Evolutionary conservation across 2,113 vertebrate species (phyloP).

Genomic region (Salvelinus namaycush): DNA sequence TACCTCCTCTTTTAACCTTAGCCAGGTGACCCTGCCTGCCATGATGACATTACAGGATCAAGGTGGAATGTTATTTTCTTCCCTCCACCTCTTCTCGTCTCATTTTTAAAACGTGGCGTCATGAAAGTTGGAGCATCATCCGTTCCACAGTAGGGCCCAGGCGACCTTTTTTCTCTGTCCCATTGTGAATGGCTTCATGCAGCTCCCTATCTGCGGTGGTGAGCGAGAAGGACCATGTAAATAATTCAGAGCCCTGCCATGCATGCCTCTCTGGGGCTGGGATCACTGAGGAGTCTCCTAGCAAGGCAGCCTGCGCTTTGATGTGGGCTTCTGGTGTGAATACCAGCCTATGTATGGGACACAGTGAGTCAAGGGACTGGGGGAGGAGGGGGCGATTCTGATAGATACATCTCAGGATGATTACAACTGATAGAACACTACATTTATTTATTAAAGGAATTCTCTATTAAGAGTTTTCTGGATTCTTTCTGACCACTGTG

Average conservation of each 20-base stretch:
- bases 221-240: constrained; percentile 32
- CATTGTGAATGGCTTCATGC: constrained; percentile 42
- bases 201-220: constrained; percentile 1
- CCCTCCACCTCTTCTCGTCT: background rate
- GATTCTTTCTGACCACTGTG: background rate
- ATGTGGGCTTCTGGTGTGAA: constrained; percentile 47
- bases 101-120: background rate
- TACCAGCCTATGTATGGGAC: constrained; percentile 15
- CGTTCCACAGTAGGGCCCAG: constrained; percentile 15
- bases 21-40: background rate
- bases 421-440: background rate
- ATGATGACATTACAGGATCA: background rate
- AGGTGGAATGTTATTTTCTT: background rate
- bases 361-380: constrained; percentile 8
- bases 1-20: background rate
- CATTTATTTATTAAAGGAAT: constrained; percentile 1
- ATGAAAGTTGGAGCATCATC: constrained; percentile 5
- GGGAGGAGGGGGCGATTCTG: constrained; percentile 5
- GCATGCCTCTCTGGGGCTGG: constrained; percentile 41
- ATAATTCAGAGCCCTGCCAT: constrained; percentile 68
- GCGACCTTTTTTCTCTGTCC: constrained; percentile 10
- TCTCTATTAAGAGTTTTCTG: background rate
- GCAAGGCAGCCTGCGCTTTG: constrained; percentile 45
- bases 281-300: constrained; percentile 54
- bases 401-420: constrained; percentile 16